Percentiles rank a stretch among this genome's conserved stretches.
Conservation (phyloP, 2,888 invertebrate species). For the Erannis defoliaria region DNA sequence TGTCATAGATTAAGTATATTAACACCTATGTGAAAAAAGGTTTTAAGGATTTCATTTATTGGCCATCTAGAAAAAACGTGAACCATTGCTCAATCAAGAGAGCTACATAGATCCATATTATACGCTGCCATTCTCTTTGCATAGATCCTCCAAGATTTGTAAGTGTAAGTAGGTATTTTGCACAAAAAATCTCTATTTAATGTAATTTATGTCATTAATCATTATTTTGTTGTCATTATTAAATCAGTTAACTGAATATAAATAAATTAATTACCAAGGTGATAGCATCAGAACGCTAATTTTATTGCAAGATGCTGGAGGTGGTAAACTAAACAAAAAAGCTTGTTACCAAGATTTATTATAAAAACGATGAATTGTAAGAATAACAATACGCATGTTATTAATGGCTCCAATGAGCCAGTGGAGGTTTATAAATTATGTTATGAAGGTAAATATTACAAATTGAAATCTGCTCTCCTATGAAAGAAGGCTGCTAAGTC, state of each 20-base stretch:
- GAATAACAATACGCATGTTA: background rate
- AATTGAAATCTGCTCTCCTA: background rate
- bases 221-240: constrained; percentile 19
- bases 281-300: constrained; percentile 47
- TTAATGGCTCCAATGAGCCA: constrained; percentile 1
- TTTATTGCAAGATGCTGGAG: constrained; percentile 9
- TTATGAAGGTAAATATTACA: constrained; percentile 21
- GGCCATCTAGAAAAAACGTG: too few relatives aligned
- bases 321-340: background rate
- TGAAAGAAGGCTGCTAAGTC: too few relatives aligned
- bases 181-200: too few relatives aligned
- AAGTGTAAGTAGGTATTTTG: too few relatives aligned
- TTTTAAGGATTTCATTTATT: too few relatives aligned
- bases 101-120: too few relatives aligned
- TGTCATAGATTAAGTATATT: too few relatives aligned
- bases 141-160: too few relatives aligned
- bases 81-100: too few relatives aligned
- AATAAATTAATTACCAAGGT: constrained; percentile 67
- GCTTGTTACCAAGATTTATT: background rate
- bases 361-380: constrained; percentile 17
- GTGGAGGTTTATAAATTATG: constrained; percentile 9
- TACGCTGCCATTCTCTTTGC: too few relatives aligned
- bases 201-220: too few relatives aligned
- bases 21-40: too few relatives aligned
- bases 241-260: constrained; percentile 36